Percentiles rank a stretch among this genome's conserved stretches.
These are phyloP conservation scores for Silurus asotus DNA, from an alignment of 2,113 vertebrate species.

Conservation along the genomic window DNA sequence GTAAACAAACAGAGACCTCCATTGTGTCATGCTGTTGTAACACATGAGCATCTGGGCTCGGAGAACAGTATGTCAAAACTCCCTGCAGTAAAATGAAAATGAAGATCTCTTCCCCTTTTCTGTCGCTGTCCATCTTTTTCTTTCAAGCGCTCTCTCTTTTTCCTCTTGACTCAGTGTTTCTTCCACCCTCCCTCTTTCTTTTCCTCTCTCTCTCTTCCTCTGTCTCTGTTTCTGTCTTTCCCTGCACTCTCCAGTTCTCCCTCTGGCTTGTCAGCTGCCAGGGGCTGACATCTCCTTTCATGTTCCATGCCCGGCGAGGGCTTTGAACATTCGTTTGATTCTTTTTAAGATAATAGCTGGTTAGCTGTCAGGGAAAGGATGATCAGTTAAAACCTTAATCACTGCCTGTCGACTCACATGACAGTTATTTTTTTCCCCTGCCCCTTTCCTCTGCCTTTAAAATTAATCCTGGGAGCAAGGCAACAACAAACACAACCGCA, in stretches of 20 bases:
- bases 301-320: constrained; percentile 92
- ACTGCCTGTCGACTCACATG: constrained; percentile 98
- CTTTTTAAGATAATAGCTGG: constrained; percentile 99
- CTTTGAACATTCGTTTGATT: constrained; percentile 99
- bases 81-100: constrained; percentile 75
- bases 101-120: constrained; percentile 71
- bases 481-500: constrained; percentile 77
- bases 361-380: constrained; percentile 99
- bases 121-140: constrained; percentile 5
- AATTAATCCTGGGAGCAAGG: constrained; percentile 85
- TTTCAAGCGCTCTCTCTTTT: not conserved
- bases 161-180: constrained; percentile 30
- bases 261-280: constrained; percentile 95
- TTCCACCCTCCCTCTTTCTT: not conserved
- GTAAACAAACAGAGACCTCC: constrained; percentile 72
- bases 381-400: constrained; percentile 99
- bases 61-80: constrained; percentile 70
- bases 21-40: constrained; percentile 67
- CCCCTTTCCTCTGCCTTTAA: constrained; percentile 69
- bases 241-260: constrained; percentile 68
- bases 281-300: constrained; percentile 99
- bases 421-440: constrained; percentile 81
- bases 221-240: constrained; percentile 42
- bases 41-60: constrained; percentile 66
- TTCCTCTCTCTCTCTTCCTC: constrained; percentile 57